Base-by-base conservation (phyloP, 2,113 vertebrate genomes). In the Gadus chalcogrammus region DNA sequence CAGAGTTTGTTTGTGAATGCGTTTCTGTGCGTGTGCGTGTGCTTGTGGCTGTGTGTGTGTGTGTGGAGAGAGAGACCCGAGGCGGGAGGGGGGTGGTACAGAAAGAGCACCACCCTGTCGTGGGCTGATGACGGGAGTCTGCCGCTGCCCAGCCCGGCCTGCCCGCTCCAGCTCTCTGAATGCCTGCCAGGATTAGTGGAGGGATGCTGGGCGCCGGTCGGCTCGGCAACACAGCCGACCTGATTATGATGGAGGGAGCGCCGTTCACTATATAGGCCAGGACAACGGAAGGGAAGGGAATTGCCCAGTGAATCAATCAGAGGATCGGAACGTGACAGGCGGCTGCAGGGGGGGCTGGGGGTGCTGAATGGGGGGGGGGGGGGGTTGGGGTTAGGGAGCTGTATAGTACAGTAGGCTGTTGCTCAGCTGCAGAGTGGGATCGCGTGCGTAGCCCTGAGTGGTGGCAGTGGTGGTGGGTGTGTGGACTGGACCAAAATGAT, bases 241-340 rank as follows among this genome's bases (percentile, higher is more conserved):
- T 80, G 76, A 78, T 79, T 86, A 75, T 72, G 81, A 87, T 73
- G 65, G 62, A 76, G 79, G 73, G 84, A 73, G 79, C 76, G 74
- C 70, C 35, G 17, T 75, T 76, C 80, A 77, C 81, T 84, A 84
- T 81, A 79, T 85, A 83, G 82, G 84, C 73, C 79, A 84, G 75
- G 72, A 85, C 71, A 56, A 84, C 71, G 82, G 80, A 83, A 71
- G 73, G 73, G 77, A 76, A 79, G 42, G 75, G 78, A 86, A 82
- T 80, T 76, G 73, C 71, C 84, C 79, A 82, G 70, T 87, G 87
- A 89, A 79, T 86, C 84, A 82, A 65, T 80, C 79, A 79, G 70
- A 67, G 69, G 84, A 80, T 68, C 71, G 76, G 75, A 85, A 90
- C 73, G 79, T 84, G 84, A 88, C 82, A 76, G 79, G 82, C 79